Percentiles rank a stretch among this genome's conserved stretches.
phyloP scores from a whole-genome alignment of 2,888 invertebrate genomes.

The Drosophila quinaria region DNA sequence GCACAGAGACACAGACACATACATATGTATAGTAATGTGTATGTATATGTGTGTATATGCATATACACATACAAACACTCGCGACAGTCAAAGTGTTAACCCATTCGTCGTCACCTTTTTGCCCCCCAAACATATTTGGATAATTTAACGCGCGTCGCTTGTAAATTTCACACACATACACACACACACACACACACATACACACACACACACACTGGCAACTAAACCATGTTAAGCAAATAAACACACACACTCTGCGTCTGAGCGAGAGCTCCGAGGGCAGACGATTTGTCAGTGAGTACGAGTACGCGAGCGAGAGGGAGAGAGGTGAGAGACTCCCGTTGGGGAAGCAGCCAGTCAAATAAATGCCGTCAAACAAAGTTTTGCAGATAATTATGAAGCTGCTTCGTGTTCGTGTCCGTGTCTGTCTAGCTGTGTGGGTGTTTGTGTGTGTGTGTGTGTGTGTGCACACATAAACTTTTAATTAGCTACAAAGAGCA shows the following conservation, averaged over 20 bases:
- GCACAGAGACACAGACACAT: not conserved
- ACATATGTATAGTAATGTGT: not conserved
- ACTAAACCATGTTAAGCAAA: slow-evolving; percentile 80
- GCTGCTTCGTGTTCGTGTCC: slow-evolving; percentile 36
- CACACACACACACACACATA: slow-evolving; percentile 42
- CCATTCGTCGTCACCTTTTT: slow-evolving; percentile 80
- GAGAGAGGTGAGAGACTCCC: slow-evolving; percentile 11
- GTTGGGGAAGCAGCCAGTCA: slow-evolving; percentile 72
- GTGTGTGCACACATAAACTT: slow-evolving; percentile 69
- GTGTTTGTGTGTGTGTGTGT: slow-evolving; percentile 25
- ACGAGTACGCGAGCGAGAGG: slow-evolving; percentile 14
- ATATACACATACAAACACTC: slow-evolving; percentile 23
- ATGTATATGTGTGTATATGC: not conserved
- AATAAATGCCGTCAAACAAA: slow-evolving; percentile 79
- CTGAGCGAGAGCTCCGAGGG: slow-evolving; percentile 8
- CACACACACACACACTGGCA: slow-evolving; percentile 43
- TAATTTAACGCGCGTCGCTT: slow-evolving; percentile 80
- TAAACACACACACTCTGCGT: slow-evolving; percentile 64
- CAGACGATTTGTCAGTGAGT: not conserved
- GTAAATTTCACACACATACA: slow-evolving; percentile 70
- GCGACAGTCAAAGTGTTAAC: slow-evolving; percentile 71
- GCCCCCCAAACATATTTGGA: slow-evolving; percentile 79
- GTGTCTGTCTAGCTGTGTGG: slow-evolving; percentile 29
- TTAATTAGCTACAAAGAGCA: slow-evolving; percentile 80
- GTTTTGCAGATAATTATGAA: slow-evolving; percentile 76